Base-by-base conservation (phyloP, 2,888 invertebrate species). In the Dryomyza anilis region DNA sequence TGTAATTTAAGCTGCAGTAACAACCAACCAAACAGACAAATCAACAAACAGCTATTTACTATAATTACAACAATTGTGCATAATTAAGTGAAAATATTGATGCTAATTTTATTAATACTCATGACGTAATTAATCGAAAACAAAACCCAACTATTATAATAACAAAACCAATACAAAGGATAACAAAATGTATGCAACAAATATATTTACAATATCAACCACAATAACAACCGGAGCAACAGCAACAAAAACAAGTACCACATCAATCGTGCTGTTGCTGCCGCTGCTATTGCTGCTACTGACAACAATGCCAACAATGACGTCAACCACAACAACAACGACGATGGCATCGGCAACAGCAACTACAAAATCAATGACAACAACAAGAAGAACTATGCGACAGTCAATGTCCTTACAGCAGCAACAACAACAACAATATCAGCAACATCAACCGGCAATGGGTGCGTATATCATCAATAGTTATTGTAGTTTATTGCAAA, bases 151-250 rank as follows among this genome's bases (percentile, higher is more conserved):
- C 21, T 19, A 53, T 16, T 5, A 30, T 4, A 55, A 33, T 2
- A 56, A 56, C 3, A 39, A 56, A 21, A 2, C 14, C 21, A 21
- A 23, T 36, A 36, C n/a, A 21, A 19, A n/a, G n/a, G n/a, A n/a
- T n/a, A 62, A 55, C 52, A 55, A 27, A 23, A 55, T 65, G 65
- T 57, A 48, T 8, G 27, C 57, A 30, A 50, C 56, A 65, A 63
- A 65, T 56, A 60, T 36, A 48, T 56, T 64, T 60, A 60, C 65
- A 63, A 57, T 36, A 58, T 66, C 65, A 55, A 39, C 46, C 45
- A 57, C 62, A 55, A 19, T 21, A 45, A 29, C 23, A 63, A 50
- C 43, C 27, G 48, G 45, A 59, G 55, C 46, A 21, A 55, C 57
- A 62, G 19, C 56, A 39, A 23, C 56, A 60, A 27, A 45, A 29